Evolutionary conservation across 2,888 invertebrate genomes (phyloP).

Genomic region (Caenorhabditis angaria): DNA sequence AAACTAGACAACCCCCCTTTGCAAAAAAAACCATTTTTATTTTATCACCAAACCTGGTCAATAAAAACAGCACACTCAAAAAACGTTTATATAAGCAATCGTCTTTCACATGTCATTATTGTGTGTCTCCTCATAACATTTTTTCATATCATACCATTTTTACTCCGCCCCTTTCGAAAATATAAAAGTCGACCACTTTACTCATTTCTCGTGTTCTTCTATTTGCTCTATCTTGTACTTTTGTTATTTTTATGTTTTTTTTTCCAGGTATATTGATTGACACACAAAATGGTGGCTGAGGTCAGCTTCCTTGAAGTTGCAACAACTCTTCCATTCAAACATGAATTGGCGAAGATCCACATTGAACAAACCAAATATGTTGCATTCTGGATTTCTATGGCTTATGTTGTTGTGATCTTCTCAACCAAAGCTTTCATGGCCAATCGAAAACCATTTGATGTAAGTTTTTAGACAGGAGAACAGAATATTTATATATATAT

Average conservation of each 20-base stretch:
- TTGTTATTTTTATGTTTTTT: not conserved
- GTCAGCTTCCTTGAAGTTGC: conserved; percentile 48
- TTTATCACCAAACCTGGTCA: too few species aligned
- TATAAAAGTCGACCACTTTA: not conserved
- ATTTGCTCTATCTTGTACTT: not conserved
- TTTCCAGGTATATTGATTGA: not conserved
- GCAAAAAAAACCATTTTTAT: too few species aligned
- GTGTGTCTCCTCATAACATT: too few species aligned
- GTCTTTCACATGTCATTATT: too few species aligned
- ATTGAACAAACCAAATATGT: conserved; percentile 42
- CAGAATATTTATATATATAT: too few species aligned
- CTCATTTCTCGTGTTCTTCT: not conserved
- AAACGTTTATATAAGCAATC: not conserved
- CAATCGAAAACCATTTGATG: conserved; percentile 63
- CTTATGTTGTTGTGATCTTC: conserved; percentile 68
- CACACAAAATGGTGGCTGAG: conserved; percentile 23
- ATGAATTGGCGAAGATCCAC: conserved; percentile 53
- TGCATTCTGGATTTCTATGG: conserved; percentile 61
- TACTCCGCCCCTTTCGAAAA: not conserved
- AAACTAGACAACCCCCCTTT: too few species aligned
- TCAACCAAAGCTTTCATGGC: conserved; percentile 63
- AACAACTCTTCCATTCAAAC: conserved; percentile 50
- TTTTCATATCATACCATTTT: not conserved
- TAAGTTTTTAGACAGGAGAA: conserved; percentile 37
- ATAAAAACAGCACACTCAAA: not conserved